Conservation (phyloP, 2,888 invertebrate genomes). For the Heliconius hortense region DNA sequence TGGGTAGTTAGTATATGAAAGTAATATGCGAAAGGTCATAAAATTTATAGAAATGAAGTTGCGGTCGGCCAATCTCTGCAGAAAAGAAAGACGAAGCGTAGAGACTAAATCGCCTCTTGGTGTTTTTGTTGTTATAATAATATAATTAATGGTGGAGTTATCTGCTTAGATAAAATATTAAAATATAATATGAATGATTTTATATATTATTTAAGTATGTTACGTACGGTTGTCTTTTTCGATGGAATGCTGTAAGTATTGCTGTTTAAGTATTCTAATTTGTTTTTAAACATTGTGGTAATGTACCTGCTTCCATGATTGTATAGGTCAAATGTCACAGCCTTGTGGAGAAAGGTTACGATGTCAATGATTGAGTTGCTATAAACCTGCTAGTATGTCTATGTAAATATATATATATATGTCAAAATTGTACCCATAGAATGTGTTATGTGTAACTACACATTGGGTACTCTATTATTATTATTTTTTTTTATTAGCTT, state of each 20-base stretch:
- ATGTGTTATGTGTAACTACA: too few relatives aligned
- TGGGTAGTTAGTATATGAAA: too few relatives aligned
- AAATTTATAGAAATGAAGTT: too few relatives aligned
- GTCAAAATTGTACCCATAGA: not conserved
- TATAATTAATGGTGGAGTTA: not conserved
- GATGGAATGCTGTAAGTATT: too few relatives aligned
- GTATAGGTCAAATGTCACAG: conserved; percentile 32
- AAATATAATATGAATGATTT: not conserved
- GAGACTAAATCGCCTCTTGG: not conserved
- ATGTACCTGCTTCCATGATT: conserved; percentile 11
- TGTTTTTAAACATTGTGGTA: not conserved
- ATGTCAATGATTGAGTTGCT: conserved; percentile 24
- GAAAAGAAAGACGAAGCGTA: not conserved
- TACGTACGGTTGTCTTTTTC: not conserved
- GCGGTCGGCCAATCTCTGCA: too few relatives aligned
- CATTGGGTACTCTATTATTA: not conserved
- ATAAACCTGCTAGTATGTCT: not conserved
- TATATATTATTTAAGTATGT: not conserved
- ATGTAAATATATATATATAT: not conserved
- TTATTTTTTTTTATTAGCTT: too few relatives aligned
- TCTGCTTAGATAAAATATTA: not conserved
- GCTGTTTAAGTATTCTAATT: not conserved
- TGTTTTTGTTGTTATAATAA: not conserved
- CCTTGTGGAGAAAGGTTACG: conserved; percentile 25
- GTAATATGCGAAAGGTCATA: too few relatives aligned